Base-by-base conservation (phyloP, 2,113 vertebrate genomes). In the Pachyramphus minor region DNA sequence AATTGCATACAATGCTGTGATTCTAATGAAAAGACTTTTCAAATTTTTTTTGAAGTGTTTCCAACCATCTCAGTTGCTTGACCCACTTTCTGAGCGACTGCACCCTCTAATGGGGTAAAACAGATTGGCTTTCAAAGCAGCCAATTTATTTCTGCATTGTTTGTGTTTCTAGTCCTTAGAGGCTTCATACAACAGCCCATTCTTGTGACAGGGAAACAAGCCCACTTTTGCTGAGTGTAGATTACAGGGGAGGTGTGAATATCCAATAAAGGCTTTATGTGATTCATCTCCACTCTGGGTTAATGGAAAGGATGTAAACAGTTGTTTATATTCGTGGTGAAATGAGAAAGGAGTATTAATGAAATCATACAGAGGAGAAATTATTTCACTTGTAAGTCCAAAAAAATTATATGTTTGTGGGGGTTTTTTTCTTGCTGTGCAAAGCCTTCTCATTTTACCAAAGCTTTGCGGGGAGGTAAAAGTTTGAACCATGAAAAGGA, bases 101-200 rank as follows among this genome's bases (percentile, higher is more conserved):
- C 95, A 96, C 87, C 84, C 84, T 95, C 94, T 95, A 94, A 96
- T 88, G 92, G 83, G 88, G 85, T 92, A 93, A 95, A 92, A 4
- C 75, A 96, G 92, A 93, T 58, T 91, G 88, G 69, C 85, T 95
- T 90, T 60, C 66, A 86, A 59, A 94, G 63, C 67, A 94, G 63
- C 17, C 50, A 17, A 13, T 92, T 94, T 84, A 41, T 81, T 92
- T 89, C 92, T 64, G 17, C 42, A 12, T 50, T 76, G 72, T 85
- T 85, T 74, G 23, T 87, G 22, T 28, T 74, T 37, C 64, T 72
- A 9, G n/a, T 53, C 59, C 71, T 77, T 77, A 53, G 9, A 87
- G 17, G 3, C 33, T 10, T 37, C 72, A 55, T 27, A 31, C 18
- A 86, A 12, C 12, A 72, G 28, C 15, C 25, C 56, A 35, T 56